phyloP scores from a whole-genome alignment of 2,113 vertebrate genomes.

The Tetrao urogallus region DNA sequence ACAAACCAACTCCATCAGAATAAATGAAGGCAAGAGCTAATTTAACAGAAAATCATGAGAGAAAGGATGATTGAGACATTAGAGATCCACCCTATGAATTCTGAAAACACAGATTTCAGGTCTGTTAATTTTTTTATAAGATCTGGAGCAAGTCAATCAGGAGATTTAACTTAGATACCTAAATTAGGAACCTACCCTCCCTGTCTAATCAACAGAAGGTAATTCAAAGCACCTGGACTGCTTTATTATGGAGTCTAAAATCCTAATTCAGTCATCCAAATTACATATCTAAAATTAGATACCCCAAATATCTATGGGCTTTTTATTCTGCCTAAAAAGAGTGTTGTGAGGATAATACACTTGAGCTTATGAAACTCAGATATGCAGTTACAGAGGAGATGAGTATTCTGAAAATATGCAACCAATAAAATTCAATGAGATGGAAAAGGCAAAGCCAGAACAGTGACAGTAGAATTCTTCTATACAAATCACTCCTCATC shows the following conservation, averaged over 20 bases:
- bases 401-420: slow-evolving; percentile 50
- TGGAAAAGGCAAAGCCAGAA: slow-evolving; percentile 50
- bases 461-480: not conserved
- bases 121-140: not conserved
- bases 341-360: slow-evolving; percentile 49
- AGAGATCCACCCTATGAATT: not conserved
- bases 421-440: slow-evolving; percentile 55
- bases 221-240: slow-evolving; percentile 72
- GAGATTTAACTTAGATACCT: slow-evolving; percentile 45
- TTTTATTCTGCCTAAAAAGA: slow-evolving; percentile 50
- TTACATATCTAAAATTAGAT: slow-evolving; percentile 69
- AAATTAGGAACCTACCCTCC: slow-evolving; percentile 58
- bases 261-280: slow-evolving; percentile 66
- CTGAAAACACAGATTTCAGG: slow-evolving; percentile 1
- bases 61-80: not conserved
- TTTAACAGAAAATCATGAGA: not conserved
- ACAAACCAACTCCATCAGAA: not conserved
- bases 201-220: slow-evolving; percentile 67
- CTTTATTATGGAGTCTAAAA: slow-evolving; percentile 66
- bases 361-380: slow-evolving; percentile 55
- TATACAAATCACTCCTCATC: not conserved
- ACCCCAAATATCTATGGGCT: slow-evolving; percentile 55
- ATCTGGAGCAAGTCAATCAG: not conserved
- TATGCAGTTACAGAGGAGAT: slow-evolving; percentile 42
- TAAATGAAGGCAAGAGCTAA: not conserved